These are phyloP conservation scores for Eilema griseolum DNA, from an alignment of 2,888 invertebrate species.

Conservation along the genomic window DNA sequence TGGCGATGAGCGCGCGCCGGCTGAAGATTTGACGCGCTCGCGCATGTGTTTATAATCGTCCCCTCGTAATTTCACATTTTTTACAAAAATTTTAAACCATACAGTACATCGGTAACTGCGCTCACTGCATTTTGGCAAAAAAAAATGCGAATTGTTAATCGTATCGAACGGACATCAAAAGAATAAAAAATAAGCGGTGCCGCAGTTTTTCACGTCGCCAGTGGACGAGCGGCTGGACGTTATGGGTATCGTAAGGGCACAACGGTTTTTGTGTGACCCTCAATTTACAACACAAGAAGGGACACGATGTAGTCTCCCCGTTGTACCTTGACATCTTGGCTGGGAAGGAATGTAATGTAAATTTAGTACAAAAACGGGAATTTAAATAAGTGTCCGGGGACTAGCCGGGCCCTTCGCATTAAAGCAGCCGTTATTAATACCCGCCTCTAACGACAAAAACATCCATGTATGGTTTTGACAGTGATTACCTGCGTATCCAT, in stretches of 20 bases:
- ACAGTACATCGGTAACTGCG: constrained; percentile 77
- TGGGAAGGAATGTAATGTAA: constrained; percentile 83
- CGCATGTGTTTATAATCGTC: constrained; percentile 86
- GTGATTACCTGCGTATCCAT: constrained; percentile 45
- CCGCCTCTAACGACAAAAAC: constrained; percentile 71
- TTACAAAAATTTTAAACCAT: constrained; percentile 73
- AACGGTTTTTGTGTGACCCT: constrained; percentile 87
- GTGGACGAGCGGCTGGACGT: constrained; percentile 80
- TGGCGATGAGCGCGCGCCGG: constrained; percentile 80
- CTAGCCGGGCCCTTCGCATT: constrained; percentile 74
- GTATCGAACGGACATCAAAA: constrained; percentile 74
- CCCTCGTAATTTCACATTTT: constrained; percentile 83
- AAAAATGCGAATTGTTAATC: constrained; percentile 78
- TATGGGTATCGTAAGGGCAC: constrained; percentile 78
- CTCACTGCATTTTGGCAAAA: constrained; percentile 62
- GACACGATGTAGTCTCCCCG: constrained; percentile 70
- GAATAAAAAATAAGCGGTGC: constrained; percentile 66
- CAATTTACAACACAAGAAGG: constrained; percentile 85
- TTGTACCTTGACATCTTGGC: constrained; percentile 79
- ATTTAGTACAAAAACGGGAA: constrained; percentile 85
- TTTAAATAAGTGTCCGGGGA: constrained; percentile 82
- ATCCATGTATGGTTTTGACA: constrained; percentile 55
- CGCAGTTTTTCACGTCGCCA: constrained; percentile 78
- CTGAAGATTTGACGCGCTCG: constrained; percentile 87
- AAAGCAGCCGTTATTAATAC: constrained; percentile 78